Evolutionary conservation across 2,888 invertebrate species (phyloP), one percentile per base, ranked within the genome.

Genomic region (Stratiomys singularior): DNA sequence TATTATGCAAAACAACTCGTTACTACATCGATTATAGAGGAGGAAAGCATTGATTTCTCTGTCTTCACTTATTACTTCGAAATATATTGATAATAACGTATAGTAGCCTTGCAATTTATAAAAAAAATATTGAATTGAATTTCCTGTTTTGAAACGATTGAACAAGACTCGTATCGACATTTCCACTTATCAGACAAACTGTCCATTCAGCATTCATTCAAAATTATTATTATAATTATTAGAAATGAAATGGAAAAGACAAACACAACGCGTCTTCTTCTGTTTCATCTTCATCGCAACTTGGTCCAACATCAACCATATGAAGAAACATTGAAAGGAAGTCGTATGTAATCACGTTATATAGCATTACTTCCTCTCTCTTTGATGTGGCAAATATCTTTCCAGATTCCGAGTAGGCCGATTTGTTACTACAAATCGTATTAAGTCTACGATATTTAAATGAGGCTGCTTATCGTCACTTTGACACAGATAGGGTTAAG

Each of bases 401-500:
- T 4, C n/a, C 5, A 23, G 60, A 23, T 21, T 25, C 25, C 25
- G 25, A 21, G 60, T 25, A 13, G 60, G 13, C 60, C 23, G 21
- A 60, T 18, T 18, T 18, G 52, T 15, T n/a, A 52, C 15, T 13
- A 18, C 60, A 60, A 37, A 37, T 37, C 9, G 37, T 37, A 37
- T 37, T 37, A 37, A 37, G 37, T 37, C 37, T 37, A 9, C 3
- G 37, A 37, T 37, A 37, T 37, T 37, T 9, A 37, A 37, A 37
- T 37, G 37, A 37, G 60, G 21, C 11, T 21, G 60, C 25, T 60
- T 25, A 60, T 60, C 60, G 1, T 25, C 21, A 60, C 60, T 9
- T 21, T 60, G 23, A 60, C 60, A 60, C 60, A 1, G 60, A 60
- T 60, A 60, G 60, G 60, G 60, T 60, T 60, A 60, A 60, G 60